Base-by-base conservation (phyloP, 2,888 invertebrate species). In the Lochmaea crataegi region DNA sequence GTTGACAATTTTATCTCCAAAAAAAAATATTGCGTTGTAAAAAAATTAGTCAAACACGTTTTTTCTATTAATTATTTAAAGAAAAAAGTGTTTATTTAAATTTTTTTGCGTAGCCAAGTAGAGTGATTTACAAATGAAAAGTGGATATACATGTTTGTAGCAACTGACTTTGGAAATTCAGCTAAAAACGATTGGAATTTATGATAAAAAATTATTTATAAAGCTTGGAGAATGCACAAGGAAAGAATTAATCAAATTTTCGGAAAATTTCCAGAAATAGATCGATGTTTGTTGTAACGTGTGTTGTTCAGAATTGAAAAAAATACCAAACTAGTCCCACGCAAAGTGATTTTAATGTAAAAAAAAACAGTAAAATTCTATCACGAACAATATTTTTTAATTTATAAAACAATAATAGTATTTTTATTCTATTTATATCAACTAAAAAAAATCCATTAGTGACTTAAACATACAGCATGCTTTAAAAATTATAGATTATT, bases 1-100 rank as follows among this genome's bases (percentile, higher is more conserved):
- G 22, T 22, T 56, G 56, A 56, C 56, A 48, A 18, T 56, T 56
- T 32, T 6, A 32, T 56, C 22, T 56, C 10, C 56, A 56, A 56
- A 56, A 56, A 53, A 56, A 56, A 56, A 16, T 22, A 56, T 56
- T 56, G 6, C n/a, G 48, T n/a, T 48, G 14, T 14, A n/a, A n/a
- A 48, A 6, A 4, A 45, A 14, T 6, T 32, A 32, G 32, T 32
- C 7, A 32, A 32, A 32, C 32, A 32, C 32, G 32, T 14, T 14
- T 48, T 48, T 48, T 48, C 48, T 48, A n/a, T 48, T n/a, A 48
- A 48, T 14, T 4, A 48, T n/a, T 48, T 22, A 5, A n/a, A 7
- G 2, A n/a, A n/a, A 48, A 14, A 12, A 32, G 7, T 32, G 26
- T 26, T 26, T 14, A 14, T 12, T 48, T n/a, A 3, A n/a, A 48